Conservation (phyloP, 53 echinoderm and acorn worm genomes). For the Paracentrotus lividus region DNA sequence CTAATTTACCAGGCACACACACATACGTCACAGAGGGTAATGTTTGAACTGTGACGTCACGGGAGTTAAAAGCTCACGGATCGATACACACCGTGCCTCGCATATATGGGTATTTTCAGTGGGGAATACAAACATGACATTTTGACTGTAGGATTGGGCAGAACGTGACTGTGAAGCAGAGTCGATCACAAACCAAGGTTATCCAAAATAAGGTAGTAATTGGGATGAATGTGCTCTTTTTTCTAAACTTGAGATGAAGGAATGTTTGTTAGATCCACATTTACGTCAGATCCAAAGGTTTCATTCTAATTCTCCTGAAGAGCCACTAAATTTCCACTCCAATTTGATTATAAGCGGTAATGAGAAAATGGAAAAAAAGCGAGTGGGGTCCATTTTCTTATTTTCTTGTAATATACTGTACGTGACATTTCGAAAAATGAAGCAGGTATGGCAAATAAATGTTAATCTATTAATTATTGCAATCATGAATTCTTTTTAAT, state of each 20-base stretch:
- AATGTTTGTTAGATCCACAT: background rate
- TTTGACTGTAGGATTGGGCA: background rate
- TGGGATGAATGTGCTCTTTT: slow-evolving; percentile 8
- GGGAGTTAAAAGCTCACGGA: background rate
- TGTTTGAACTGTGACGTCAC: slow-evolving; percentile 38
- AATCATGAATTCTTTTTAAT: no score
- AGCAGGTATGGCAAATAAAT: background rate
- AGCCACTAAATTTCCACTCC: slow-evolving; percentile 11
- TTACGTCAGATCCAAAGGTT: background rate
- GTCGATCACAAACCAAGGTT: slow-evolving; percentile 18
- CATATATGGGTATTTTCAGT: slow-evolving; percentile 10
- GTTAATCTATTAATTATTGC: no score
- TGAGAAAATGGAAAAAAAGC: background rate
- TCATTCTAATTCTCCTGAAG: slow-evolving; percentile 5
- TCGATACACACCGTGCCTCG: slow-evolving; percentile 41
- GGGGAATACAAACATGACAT: slow-evolving; percentile 35
- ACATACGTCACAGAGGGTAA: slow-evolving; percentile 9
- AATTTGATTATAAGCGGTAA: slow-evolving; percentile 16
- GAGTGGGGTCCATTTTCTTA: background rate
- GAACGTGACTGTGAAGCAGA: slow-evolving; percentile 13
- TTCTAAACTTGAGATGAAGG: slow-evolving; percentile 29
- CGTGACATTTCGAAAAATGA: background rate
- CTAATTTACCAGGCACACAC: slow-evolving; percentile 17
- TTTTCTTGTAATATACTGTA: background rate
- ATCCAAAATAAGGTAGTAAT: slow-evolving; percentile 28